Percentiles rank a stretch among this genome's conserved stretches.
Conservation (phyloP, 2,113 vertebrate species). For the Cariama cristata region DNA sequence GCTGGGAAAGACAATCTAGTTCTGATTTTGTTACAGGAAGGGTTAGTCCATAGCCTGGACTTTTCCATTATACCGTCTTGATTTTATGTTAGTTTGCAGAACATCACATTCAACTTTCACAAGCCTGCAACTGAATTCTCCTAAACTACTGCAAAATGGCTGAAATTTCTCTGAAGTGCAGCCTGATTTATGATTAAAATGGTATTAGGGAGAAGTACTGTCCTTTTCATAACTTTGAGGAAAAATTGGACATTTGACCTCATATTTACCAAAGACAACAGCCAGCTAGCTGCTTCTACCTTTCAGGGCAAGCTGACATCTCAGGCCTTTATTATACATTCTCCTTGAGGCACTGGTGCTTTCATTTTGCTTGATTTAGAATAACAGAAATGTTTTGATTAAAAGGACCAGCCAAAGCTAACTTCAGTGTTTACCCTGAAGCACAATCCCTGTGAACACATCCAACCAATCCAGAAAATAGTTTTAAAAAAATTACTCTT, state of each 20-base stretch:
- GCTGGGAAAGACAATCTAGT: background rate
- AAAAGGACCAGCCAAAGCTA: conserved; percentile 48
- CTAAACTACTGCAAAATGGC: background rate
- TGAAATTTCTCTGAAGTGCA: background rate
- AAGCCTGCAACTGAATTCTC: background rate
- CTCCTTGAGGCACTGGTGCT: background rate
- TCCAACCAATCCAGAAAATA: conserved; percentile 44
- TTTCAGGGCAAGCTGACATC: background rate
- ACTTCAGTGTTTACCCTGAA: conserved; percentile 58
- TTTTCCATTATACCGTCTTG: background rate
- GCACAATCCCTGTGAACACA: background rate
- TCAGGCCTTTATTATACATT: background rate
- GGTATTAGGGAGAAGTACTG: background rate
- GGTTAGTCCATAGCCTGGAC: background rate
- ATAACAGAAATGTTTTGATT: conserved; percentile 44
- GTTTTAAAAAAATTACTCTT: background rate
- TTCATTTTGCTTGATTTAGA: conserved; percentile 39
- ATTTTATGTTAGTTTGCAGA: background rate
- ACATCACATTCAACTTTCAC: background rate
- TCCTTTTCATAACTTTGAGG: background rate
- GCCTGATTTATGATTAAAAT: background rate
- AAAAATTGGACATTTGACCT: background rate
- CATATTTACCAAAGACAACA: background rate
- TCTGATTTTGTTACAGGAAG: background rate
- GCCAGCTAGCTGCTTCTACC: background rate